A percentile compares a stretch with the other conserved stretches of the same genome.
These are phyloP conservation scores for Mythimna vitellina DNA, from an alignment of 2,888 invertebrate species.

Conservation along the genomic window DNA sequence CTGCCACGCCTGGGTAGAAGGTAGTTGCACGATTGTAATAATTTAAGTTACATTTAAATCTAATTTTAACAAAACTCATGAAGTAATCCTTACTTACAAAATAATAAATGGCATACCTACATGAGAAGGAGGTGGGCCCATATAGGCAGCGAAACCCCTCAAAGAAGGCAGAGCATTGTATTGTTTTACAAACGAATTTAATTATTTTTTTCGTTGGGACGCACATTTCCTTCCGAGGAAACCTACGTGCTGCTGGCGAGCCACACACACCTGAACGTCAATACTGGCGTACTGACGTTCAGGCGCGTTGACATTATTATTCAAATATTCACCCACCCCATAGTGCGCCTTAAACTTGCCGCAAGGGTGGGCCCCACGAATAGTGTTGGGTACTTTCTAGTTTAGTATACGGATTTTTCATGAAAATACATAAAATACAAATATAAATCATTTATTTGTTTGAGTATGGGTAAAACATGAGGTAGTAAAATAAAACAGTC, in stretches of 20 bases:
- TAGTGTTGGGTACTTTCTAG: neutral
- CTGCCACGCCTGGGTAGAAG: neutral
- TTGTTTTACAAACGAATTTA: neutral
- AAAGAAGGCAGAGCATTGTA: neutral
- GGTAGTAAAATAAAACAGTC: too few species aligned
- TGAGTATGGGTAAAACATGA: too few species aligned
- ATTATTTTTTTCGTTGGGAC: neutral
- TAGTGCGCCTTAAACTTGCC: neutral
- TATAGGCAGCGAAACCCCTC: neutral
- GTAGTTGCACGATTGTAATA: neutral
- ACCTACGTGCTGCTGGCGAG: neutral
- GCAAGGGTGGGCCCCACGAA: neutral
- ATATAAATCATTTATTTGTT: too few species aligned
- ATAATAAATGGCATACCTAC: neutral
- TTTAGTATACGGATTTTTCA: neutral
- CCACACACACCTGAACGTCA: neutral
- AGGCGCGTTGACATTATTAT: neutral
- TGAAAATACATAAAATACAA: too few species aligned
- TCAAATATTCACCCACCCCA: neutral
- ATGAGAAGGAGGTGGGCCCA: neutral
- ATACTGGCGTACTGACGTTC: neutral
- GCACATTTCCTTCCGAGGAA: slow-evolving; percentile 3
- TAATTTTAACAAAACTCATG: neutral
- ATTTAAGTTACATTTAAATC: neutral
- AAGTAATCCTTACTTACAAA: neutral